Percentiles rank a stretch among this genome's conserved stretches.
Conservation (phyloP, 1,140 invertebrate species). For the Sycobia sp. region DNA sequence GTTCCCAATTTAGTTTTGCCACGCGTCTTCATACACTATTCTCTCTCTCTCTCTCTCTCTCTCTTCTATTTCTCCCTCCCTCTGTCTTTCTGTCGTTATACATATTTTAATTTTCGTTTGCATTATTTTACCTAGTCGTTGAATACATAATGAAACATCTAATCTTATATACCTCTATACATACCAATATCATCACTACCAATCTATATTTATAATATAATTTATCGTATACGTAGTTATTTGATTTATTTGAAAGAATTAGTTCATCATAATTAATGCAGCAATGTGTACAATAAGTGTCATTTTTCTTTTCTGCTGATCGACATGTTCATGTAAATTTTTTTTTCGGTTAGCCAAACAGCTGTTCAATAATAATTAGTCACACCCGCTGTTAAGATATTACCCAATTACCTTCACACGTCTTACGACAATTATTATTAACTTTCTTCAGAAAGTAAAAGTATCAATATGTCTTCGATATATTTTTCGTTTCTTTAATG, state of each 20-base stretch:
- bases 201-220: background rate
- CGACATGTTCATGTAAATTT: conserved; percentile 11
- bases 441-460: background rate
- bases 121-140: conserved; percentile 17
- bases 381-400: too few species aligned
- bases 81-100: too few species aligned
- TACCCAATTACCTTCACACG: background rate
- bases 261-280: background rate
- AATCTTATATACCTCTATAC: conserved; percentile 11
- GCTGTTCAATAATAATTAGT: conserved; percentile 18
- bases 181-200: background rate
- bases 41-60: too few species aligned
- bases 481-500: background rate
- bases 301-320: conserved; percentile 15
- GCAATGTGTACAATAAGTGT: conserved; percentile 13
- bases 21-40: background rate
- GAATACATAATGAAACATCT: conserved; percentile 1
- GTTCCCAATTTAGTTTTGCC: conserved; percentile 1
- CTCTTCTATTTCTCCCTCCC: too few species aligned
- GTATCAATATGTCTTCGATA: conserved; percentile 6
- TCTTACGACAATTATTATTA: too few species aligned
- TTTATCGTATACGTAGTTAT: conserved; percentile 18
- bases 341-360: conserved; percentile 16
- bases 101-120: too few species aligned
- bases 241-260: conserved; percentile 1